These are phyloP conservation scores for Stenchaetothrips biformis DNA, from an alignment of 2,888 invertebrate genomes.

Conservation along the genomic window DNA sequence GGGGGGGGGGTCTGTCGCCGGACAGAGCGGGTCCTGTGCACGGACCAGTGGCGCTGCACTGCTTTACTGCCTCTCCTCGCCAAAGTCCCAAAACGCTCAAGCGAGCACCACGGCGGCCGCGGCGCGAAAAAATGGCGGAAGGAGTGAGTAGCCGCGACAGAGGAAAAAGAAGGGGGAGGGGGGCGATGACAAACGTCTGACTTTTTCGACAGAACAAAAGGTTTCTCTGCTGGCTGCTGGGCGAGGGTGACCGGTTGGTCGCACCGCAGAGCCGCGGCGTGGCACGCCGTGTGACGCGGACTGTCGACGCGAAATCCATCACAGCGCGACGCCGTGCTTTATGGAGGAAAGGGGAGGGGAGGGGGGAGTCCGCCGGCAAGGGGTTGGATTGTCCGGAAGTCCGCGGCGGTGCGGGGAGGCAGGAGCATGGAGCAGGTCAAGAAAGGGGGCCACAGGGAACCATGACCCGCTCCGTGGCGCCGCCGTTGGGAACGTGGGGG, in stretches of 20 bases:
- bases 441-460: neutral
- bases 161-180: neutral
- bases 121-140: neutral
- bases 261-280: neutral
- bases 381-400: neutral
- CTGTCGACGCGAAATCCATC: too few species aligned
- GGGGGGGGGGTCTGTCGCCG: neutral
- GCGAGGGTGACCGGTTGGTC: conserved; percentile 10
- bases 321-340: neutral
- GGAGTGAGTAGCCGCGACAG: too few species aligned
- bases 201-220: conserved; percentile 19
- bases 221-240: neutral
- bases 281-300: neutral
- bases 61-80: neutral
- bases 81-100: neutral
- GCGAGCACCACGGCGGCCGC: too few species aligned
- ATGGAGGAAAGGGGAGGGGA: neutral
- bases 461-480: neutral
- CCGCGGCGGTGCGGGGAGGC: too few species aligned
- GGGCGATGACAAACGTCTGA: neutral
- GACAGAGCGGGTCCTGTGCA: neutral
- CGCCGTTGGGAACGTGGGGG: neutral
- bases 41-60: neutral
- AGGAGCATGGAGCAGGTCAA: too few species aligned
- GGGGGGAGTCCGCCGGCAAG: neutral